Base-by-base conservation (phyloP, 2,888 invertebrate species). In the Thereva nobilitata region DNA sequence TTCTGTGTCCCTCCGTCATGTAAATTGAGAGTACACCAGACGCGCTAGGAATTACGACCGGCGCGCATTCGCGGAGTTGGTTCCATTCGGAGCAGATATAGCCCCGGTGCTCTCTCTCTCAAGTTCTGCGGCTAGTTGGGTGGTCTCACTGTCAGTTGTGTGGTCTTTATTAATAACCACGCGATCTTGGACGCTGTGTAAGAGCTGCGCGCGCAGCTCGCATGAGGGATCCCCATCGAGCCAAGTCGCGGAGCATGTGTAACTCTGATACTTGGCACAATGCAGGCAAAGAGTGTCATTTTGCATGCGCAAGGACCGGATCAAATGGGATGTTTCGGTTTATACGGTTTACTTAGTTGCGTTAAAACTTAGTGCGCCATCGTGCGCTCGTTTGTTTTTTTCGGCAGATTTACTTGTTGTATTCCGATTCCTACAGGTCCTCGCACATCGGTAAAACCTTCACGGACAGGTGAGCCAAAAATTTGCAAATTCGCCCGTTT, bases 71-170 rank as follows among this genome's bases (percentile, higher is more conserved):
- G 61, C 61, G 61, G 61, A 61, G 34, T 50, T 50, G 23, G 23
- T 53, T 40, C 38, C 37, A 38, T 53, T 40, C 53, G 38, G 38
- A 53, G 38, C 64, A 42, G 64, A 64, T 64, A 54, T 47, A 47
- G 55, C 23, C 23, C 23, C 23, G 1, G 23, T 2, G 23, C 23
- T 47, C 64, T 64, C 54, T 54, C 54, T 64, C 54, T 44, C 47
- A 23, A 23, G 23, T 23, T 23, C 23, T 23, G 23, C 68, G 38
- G 69, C 71, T 66, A 75, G 72, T 78, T 80, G 80, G 80, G 80
- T 80, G 80, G 80, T 80, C 80, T 74, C 53, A 73, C 76, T 78
- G 76, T 78, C 78, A 78, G 79, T 78, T 80, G 80, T 80, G 80
- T 80, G 80, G 80, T 80, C 80, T 80, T 80, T 80, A 80, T 80